A percentile compares a stretch with the other conserved stretches of the same genome.
phyloP scores from a whole-genome alignment of 2,888 invertebrate species.

The Anagyrus pseudococci region DNA sequence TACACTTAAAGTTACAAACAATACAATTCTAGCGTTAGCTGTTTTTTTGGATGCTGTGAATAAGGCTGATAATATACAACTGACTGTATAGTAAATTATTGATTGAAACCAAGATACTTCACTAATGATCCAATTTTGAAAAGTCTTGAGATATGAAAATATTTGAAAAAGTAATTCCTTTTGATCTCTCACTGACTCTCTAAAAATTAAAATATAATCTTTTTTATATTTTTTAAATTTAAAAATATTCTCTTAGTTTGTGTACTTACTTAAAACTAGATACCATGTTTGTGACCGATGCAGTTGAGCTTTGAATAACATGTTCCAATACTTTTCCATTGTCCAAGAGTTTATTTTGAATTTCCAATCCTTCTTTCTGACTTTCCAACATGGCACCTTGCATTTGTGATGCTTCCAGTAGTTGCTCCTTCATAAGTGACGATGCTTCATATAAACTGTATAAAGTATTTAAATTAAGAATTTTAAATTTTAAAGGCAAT shows the following conservation, averaged over 20 bases:
- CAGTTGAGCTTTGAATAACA: slow-evolving; percentile 64
- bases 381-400: slow-evolving; percentile 62
- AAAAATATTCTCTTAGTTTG: neutral
- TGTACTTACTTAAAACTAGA: slow-evolving; percentile 62
- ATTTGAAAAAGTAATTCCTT: slow-evolving; percentile 66
- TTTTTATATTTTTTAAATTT: neutral
- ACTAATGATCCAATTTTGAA: slow-evolving; percentile 69
- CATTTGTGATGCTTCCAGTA: slow-evolving; percentile 61
- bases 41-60: slow-evolving; percentile 67
- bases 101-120: slow-evolving; percentile 72
- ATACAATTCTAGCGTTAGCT: slow-evolving; percentile 65
- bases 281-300: slow-evolving; percentile 61
- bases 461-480: slow-evolving; percentile 15
- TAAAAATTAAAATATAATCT: slow-evolving; percentile 46
- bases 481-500: slow-evolving; percentile 5
- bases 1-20: slow-evolving; percentile 64
- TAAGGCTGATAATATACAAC: slow-evolving; percentile 65
- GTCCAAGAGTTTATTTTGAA: slow-evolving; percentile 64
- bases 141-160: slow-evolving; percentile 64
- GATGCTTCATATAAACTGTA: slow-evolving; percentile 54
- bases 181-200: slow-evolving; percentile 66
- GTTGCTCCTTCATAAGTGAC: slow-evolving; percentile 61
- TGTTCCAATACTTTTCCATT: slow-evolving; percentile 62
- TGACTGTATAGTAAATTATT: slow-evolving; percentile 66
- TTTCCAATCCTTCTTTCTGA: slow-evolving; percentile 62